phyloP scores from a whole-genome alignment of 2,888 invertebrate species.

The Parascotia fuliginaria region DNA sequence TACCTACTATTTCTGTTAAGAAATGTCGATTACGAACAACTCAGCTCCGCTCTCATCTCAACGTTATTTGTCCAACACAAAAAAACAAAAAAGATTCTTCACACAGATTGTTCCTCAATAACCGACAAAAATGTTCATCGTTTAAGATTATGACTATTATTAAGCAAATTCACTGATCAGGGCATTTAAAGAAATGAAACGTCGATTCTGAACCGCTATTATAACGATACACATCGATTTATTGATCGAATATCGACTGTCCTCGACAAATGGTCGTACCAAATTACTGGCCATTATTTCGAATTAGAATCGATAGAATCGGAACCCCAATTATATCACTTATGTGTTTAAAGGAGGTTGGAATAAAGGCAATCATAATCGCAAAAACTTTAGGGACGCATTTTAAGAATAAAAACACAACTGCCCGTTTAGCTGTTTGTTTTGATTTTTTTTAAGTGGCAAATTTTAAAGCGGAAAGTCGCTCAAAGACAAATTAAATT shows the following conservation, averaged over 20 bases:
- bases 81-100: slow-evolving; percentile 37
- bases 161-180: slow-evolving; percentile 81
- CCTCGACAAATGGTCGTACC: slow-evolving; percentile 82
- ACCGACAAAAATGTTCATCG: slow-evolving; percentile 70
- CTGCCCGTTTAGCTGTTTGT: slow-evolving; percentile 50
- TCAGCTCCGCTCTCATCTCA: slow-evolving; percentile 6
- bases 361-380: slow-evolving; percentile 72
- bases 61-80: slow-evolving; percentile 29
- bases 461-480: slow-evolving; percentile 20
- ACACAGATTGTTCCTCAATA: slow-evolving; percentile 56
- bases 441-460: slow-evolving; percentile 41
- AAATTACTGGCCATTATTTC: slow-evolving; percentile 84
- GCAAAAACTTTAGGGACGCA: slow-evolving; percentile 61
- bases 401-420: slow-evolving; percentile 44
- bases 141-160: slow-evolving; percentile 82
- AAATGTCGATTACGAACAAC: background rate
- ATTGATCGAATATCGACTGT: slow-evolving; percentile 85
- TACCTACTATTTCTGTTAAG: background rate
- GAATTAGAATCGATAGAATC: slow-evolving; percentile 85
- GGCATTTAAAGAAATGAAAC: slow-evolving; percentile 85
- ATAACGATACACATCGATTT: slow-evolving; percentile 84
- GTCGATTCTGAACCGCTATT: slow-evolving; percentile 79
- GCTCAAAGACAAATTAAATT: slow-evolving; percentile 11
- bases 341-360: slow-evolving; percentile 85
- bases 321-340: slow-evolving; percentile 85